Evolutionary conservation across 2,888 invertebrate species (phyloP).

Genomic region (Macrosiphum euphorbiae): DNA sequence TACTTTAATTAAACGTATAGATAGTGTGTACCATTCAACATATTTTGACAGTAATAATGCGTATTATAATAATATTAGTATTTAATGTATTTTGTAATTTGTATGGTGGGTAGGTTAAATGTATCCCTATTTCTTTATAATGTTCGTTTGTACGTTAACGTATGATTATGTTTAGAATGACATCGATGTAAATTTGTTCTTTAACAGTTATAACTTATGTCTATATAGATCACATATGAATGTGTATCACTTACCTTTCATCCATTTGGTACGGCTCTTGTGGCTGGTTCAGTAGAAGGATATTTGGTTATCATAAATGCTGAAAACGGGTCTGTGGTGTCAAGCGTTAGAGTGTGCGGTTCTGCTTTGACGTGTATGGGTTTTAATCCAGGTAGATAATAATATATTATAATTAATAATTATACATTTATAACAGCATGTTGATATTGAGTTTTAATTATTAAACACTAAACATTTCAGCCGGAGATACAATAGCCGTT

Average conservation of each 20-base stretch:
- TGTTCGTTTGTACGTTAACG: background rate
- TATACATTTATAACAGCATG: background rate
- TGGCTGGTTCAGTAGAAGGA: conserved; percentile 91
- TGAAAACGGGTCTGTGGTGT: conserved; percentile 86
- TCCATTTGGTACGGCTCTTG: conserved; percentile 87
- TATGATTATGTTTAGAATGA: background rate
- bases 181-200: background rate
- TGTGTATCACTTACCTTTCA: conserved; percentile 90
- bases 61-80: background rate
- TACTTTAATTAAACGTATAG: background rate
- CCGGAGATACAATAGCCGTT: conserved; percentile 88
- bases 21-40: background rate
- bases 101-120: too few relatives aligned
- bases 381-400: conserved; percentile 86
- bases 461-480: conserved; percentile 73
- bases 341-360: conserved; percentile 88
- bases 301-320: conserved; percentile 88
- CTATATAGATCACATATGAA: conserved; percentile 82
- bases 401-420: background rate
- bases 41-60: background rate
- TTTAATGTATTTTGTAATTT: too few relatives aligned
- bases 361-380: conserved; percentile 88
- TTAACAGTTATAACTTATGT: background rate
- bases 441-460: background rate
- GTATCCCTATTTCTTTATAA: too few relatives aligned